A percentile compares a stretch with the other conserved stretches of the same genome.
Conservation (phyloP, 2,113 vertebrate genomes). For the Hyperopisus bebe region DNA sequence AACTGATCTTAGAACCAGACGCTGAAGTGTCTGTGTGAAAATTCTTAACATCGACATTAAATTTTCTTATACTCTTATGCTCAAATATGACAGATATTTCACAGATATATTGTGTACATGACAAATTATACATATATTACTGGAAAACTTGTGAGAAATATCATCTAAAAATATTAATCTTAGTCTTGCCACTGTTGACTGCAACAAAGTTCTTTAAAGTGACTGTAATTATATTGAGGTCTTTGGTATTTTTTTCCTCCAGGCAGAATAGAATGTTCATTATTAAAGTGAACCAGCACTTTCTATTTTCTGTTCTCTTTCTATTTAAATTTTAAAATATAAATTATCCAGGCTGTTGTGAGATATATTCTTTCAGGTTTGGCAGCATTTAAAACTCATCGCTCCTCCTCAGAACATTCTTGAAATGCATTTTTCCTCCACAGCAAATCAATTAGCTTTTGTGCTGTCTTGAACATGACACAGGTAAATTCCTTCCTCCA, state of each 20-base stretch:
- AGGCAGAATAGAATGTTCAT: conserved; percentile 34
- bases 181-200: conserved; percentile 40
- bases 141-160: conserved; percentile 54
- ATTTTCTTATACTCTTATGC: conserved; percentile 40
- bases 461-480: background rate
- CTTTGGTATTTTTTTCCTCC: conserved; percentile 53
- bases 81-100: conserved; percentile 60
- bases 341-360: conserved; percentile 52
- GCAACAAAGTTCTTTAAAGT: conserved; percentile 5
- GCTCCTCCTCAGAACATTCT: conserved; percentile 58
- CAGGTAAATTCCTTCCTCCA: background rate
- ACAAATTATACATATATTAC: conserved; percentile 59
- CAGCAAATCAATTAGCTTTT: conserved; percentile 38
- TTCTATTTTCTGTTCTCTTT: conserved; percentile 46
- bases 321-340: conserved; percentile 33
- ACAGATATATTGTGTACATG: conserved; percentile 73
- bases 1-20: background rate
- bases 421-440: conserved; percentile 42
- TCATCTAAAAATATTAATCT: conserved; percentile 48
- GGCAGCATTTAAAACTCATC: conserved; percentile 58
- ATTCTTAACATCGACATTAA: conserved; percentile 14
- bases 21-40: background rate
- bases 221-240: conserved; percentile 27
- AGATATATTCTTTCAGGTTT: conserved; percentile 37
- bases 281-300: conserved; percentile 95